Conservation (phyloP, 2,113 vertebrate species). For the Pterocles burchelli region DNA sequence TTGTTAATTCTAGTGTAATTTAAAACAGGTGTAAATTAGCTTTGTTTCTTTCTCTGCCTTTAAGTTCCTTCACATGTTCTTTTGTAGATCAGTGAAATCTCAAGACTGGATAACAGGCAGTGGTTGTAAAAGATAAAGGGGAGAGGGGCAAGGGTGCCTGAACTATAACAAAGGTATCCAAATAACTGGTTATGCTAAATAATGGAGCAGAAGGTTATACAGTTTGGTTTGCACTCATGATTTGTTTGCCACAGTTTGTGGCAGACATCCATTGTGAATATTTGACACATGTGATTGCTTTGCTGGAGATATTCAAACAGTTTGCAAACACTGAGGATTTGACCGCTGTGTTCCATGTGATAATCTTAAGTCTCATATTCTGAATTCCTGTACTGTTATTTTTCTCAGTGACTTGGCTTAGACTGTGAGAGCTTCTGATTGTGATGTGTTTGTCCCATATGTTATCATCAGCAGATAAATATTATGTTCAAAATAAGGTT, state of each 20-base stretch:
- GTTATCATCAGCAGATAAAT: neutral
- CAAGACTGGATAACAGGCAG: neutral
- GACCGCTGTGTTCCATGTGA: neutral
- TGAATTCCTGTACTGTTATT: neutral
- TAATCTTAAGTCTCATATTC: neutral
- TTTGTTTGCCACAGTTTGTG: neutral
- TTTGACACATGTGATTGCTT: neutral
- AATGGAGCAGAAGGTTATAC: neutral
- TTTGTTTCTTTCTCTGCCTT: neutral
- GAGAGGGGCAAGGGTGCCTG: neutral
- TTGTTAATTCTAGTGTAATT: neutral
- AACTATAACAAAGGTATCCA: neutral
- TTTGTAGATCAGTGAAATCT: neutral
- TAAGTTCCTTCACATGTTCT: neutral
- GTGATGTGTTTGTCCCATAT: neutral
- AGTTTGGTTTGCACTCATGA: neutral
- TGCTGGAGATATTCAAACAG: neutral
- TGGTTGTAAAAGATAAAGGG: neutral
- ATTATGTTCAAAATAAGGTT: neutral
- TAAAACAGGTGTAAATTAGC: neutral
- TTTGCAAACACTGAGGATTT: neutral
- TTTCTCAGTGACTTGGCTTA: neutral
- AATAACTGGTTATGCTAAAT: neutral
- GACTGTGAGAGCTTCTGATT: neutral
- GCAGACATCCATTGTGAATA: neutral